These are phyloP conservation scores for Brotogeris chrysoptera DNA, from an alignment of 2,797 vertebrate genomes.

Conservation along the genomic window DNA sequence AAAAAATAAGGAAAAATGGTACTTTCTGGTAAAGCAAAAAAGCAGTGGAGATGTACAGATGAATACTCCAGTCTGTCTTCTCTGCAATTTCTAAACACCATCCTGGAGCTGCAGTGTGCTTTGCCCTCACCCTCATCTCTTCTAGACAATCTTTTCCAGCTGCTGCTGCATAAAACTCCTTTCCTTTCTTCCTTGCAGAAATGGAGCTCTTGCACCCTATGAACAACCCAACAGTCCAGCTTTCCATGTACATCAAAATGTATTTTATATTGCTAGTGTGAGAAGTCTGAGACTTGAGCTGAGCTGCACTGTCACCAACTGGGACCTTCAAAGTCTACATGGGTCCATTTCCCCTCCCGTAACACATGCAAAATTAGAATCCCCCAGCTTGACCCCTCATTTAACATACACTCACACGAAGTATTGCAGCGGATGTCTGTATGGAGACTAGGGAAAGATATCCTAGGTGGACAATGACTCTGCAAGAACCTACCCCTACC, in stretches of 20 bases:
- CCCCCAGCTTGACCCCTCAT: fast-evolving
- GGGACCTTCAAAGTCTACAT: background rate
- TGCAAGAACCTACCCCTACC: background rate
- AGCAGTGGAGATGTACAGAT: background rate
- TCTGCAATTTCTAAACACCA: background rate
- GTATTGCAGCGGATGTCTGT: background rate
- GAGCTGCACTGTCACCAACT: background rate
- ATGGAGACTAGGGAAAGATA: background rate
- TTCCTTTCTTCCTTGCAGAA: background rate
- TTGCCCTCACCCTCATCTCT: background rate
- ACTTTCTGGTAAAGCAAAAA: background rate
- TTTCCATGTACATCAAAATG: background rate
- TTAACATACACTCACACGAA: fast-evolving
- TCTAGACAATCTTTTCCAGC: background rate
- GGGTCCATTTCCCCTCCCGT: background rate
- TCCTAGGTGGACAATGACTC: fast-evolving
- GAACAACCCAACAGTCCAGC: background rate
- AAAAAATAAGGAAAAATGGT: background rate
- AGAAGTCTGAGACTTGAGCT: background rate
- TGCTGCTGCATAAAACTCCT: background rate
- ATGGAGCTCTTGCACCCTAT: background rate
- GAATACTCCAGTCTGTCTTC: background rate
- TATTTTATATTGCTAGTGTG: background rate
- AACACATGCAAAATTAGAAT: background rate
- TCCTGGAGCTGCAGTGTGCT: background rate